Conservation (phyloP, 1,140 invertebrate species). For the Conus betulinus region DNA sequence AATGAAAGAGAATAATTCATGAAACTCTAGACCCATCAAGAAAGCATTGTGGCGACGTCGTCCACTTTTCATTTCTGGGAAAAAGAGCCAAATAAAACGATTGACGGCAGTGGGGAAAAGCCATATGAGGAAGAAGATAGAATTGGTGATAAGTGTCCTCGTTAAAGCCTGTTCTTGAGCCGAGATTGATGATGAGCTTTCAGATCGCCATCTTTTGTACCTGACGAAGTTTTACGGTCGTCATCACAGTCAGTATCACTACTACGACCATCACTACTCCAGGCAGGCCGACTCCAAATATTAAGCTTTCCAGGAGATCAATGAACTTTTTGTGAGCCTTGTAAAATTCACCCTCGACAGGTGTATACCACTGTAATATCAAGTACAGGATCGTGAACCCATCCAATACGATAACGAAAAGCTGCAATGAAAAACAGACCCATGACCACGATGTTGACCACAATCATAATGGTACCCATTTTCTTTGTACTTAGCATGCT, state of each 20-base stretch:
- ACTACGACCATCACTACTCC: neutral
- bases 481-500: neutral
- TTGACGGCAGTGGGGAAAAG: neutral
- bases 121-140: neutral
- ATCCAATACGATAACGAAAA: no score
- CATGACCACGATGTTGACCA: neutral
- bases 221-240: neutral
- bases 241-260: neutral
- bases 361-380: no score
- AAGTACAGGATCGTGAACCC: no score
- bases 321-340: neutral
- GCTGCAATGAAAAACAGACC: no score
- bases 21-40: neutral
- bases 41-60: neutral
- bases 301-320: neutral
- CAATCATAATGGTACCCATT: slow-evolving; percentile 4
- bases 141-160: neutral
- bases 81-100: neutral
- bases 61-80: neutral
- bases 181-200: neutral
- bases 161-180: neutral
- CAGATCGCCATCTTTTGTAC: neutral
- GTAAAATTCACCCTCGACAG: neutral
- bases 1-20: neutral
- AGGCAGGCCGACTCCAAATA: neutral